Percentiles rank a stretch among this genome's conserved stretches.
phyloP scores from a whole-genome alignment of 1,140 invertebrate species.

The Orchesella cincta region DNA sequence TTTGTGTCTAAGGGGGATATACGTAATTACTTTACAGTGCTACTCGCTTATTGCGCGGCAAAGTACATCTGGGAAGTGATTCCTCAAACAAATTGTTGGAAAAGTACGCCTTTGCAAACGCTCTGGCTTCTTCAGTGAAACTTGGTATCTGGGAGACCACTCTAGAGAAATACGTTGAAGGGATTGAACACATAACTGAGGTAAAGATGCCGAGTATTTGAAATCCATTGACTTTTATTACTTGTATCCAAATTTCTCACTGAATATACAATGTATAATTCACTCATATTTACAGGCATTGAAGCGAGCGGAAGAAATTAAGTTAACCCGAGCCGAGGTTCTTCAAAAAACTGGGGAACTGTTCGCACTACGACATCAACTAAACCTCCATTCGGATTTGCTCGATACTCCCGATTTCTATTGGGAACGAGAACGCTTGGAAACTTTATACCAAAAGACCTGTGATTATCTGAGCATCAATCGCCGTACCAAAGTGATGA shows the following conservation, averaged over 20 bases:
- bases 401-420: slow-evolving; percentile 95
- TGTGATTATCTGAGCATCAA: slow-evolving; percentile 81
- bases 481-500: slow-evolving; percentile 88
- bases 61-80: slow-evolving; percentile 53
- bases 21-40: slow-evolving; percentile 52
- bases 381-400: slow-evolving; percentile 90
- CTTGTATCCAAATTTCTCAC: neutral
- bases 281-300: slow-evolving; percentile 63
- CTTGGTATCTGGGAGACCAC: slow-evolving; percentile 87
- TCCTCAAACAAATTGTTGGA: slow-evolving; percentile 60
- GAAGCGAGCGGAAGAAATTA: slow-evolving; percentile 68
- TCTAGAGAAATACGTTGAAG: slow-evolving; percentile 77
- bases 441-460: slow-evolving; percentile 76
- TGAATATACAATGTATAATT: slow-evolving; percentile 14
- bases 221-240: neutral
- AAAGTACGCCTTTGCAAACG: slow-evolving; percentile 84
- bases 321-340: slow-evolving; percentile 70
- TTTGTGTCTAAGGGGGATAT: slow-evolving; percentile 53
- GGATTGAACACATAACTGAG: slow-evolving; percentile 77
- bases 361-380: slow-evolving; percentile 81
- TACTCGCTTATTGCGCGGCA: slow-evolving; percentile 53
- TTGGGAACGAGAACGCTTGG: slow-evolving; percentile 89
- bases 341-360: slow-evolving; percentile 88
- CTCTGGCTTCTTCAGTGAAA: slow-evolving; percentile 86
- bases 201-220: slow-evolving; percentile 52